A percentile compares a stretch with the other conserved stretches of the same genome.
phyloP scores from a whole-genome alignment of 2,113 vertebrate species.

The Lepisosteus oculatus region DNA sequence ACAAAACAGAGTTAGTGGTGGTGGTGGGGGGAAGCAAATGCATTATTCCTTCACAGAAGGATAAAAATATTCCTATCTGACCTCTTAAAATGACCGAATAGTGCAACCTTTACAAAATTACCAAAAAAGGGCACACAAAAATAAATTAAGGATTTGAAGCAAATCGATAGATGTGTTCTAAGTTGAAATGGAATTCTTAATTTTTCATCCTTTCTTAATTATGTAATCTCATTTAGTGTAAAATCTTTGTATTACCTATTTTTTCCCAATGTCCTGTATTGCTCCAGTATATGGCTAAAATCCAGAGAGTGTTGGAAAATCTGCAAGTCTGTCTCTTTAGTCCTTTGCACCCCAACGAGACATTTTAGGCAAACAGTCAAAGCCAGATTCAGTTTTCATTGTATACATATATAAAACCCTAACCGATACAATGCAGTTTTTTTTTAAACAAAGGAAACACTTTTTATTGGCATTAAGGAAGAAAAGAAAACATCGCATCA shows the following conservation, averaged over 20 bases:
- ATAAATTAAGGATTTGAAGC: slow-evolving; percentile 14
- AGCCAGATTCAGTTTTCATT: too few species aligned
- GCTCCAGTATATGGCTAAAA: too few species aligned
- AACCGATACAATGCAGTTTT: slow-evolving; percentile 5
- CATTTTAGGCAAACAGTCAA: too few species aligned
- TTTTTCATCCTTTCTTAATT: slow-evolving; percentile 28
- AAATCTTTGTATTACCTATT: not conserved
- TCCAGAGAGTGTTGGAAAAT: too few species aligned
- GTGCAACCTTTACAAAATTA: slow-evolving; percentile 28
- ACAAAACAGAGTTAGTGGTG: slow-evolving; percentile 1
- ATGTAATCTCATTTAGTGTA: slow-evolving; percentile 9
- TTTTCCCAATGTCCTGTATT: too few species aligned
- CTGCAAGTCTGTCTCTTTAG: too few species aligned
- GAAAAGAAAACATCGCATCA: not conserved
- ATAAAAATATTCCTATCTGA: slow-evolving; percentile 35
- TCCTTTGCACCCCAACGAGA: too few species aligned
- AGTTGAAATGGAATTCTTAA: slow-evolving; percentile 30
- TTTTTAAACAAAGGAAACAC: slow-evolving; percentile 11
- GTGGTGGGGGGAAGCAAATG: slow-evolving; percentile 30
- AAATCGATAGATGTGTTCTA: slow-evolving; percentile 30
- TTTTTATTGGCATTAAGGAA: slow-evolving; percentile 21
- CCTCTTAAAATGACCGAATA: slow-evolving; percentile 2
- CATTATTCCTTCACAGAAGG: slow-evolving; percentile 70
- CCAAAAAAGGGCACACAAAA: slow-evolving; percentile 30
- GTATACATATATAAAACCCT: too few species aligned